These are phyloP conservation scores for Stomatorhinus walkeri DNA, from an alignment of 2,797 vertebrate genomes.

Conservation along the genomic window DNA sequence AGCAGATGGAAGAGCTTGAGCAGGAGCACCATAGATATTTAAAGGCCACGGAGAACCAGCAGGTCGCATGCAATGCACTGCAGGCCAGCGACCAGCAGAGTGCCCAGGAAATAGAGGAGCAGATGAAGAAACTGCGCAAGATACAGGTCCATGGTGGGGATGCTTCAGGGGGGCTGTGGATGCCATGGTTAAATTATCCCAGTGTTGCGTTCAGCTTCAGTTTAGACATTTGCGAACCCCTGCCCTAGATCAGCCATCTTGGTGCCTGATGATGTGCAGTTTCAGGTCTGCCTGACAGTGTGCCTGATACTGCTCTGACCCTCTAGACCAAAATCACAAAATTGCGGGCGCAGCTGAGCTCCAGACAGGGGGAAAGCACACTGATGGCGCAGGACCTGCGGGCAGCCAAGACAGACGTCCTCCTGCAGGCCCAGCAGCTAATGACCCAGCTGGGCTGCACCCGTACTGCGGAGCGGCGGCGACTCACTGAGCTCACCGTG, in stretches of 20 bases:
- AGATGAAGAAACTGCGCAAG: slow-evolving; percentile 62
- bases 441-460: slow-evolving; percentile 46
- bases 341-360: slow-evolving; percentile 43
- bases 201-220: background rate
- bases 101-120: slow-evolving; percentile 57
- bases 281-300: background rate
- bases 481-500: slow-evolving; percentile 46
- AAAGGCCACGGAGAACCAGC: slow-evolving; percentile 38
- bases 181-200: background rate
- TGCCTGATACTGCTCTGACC: background rate
- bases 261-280: background rate
- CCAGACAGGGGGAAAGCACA: slow-evolving; percentile 43
- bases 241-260: background rate
- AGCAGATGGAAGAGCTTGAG: slow-evolving; percentile 60
- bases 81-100: slow-evolving; percentile 56
- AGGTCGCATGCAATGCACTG: slow-evolving; percentile 43
- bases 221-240: background rate
- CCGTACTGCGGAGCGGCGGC: slow-evolving; percentile 35
- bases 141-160: slow-evolving; percentile 56
- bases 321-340: slow-evolving; percentile 54
- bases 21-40: slow-evolving; percentile 45
- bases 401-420: slow-evolving; percentile 46
- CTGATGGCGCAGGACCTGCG: slow-evolving; percentile 35
- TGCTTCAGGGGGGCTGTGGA: background rate
- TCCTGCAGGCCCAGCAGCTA: slow-evolving; percentile 49